Base-by-base conservation (phyloP, 92 coral and sea anemone genomes). In the Metridium senile region DNA sequence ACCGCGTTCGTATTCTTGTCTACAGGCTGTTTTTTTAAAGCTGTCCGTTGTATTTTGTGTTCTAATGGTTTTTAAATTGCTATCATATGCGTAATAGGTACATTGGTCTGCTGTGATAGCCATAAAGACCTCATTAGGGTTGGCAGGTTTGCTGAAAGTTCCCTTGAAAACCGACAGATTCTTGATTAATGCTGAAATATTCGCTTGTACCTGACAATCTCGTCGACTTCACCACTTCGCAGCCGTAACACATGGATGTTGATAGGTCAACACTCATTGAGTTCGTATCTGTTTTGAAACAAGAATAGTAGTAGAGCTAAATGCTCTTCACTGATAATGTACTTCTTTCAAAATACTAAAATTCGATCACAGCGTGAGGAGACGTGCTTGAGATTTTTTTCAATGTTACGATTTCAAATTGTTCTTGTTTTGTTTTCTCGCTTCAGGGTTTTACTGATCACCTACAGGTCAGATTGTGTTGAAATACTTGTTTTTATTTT, bases 141-240 rank as follows among this genome's bases (percentile, higher is more conserved):
- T 92, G 97, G 91, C 97, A 92, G 93, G 82, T 82, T 82, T 70
- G 82, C 80, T 84, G 85, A 80, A 84, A 81, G 87, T 85, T 86
- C 85, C 87, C 93, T 86, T 86, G 82, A 89, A 74, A 79, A 79
- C 85, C 90, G 89, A 90, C 91, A 73, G 88, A 70, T 85, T 74
- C 80, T 88, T 89, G 89, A 87, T 89, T 89, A 89, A 89, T 85
- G 97, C 82, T 92, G 93, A 92, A 92, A 92, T 66, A 93, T 89
- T 68, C 75, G 77, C 71, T 79, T 79, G 84, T 89, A 93, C 80
- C 97, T 89, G 86, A 85, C 93, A 80, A 84, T 88, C 74, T 86
- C 73, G 72, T 77, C 62, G 74, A 68, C 84, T 66, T 78, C 84
- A 66, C 66, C 84, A 79, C 84, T 74, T 79, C 76, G 52, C 70